Evolutionary conservation across 2,797 vertebrate genomes (phyloP).

Genomic region (Chloroceryle inda): DNA sequence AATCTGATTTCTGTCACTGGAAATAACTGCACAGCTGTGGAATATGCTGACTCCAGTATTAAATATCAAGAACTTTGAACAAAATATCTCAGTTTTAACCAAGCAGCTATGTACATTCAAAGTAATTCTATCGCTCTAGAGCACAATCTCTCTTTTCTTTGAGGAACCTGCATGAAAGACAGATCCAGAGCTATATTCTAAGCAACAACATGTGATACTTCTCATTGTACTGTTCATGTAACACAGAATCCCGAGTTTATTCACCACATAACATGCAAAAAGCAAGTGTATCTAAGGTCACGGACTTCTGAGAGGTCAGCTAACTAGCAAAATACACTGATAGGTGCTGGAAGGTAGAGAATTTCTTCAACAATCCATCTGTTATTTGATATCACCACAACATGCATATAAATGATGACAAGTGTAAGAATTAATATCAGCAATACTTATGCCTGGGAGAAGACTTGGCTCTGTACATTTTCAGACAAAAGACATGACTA

Average conservation of each 20-base stretch:
- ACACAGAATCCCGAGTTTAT: neutral
- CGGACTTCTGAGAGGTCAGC: neutral
- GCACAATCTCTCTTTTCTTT: neutral
- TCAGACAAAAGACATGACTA: neutral
- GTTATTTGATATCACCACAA: neutral
- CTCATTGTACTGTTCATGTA: no score
- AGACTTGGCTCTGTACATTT: neutral
- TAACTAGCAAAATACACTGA: neutral
- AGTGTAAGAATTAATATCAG: neutral
- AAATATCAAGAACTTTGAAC: neutral
- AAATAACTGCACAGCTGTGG: constrained; percentile 46
- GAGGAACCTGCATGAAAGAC: neutral
- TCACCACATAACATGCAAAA: neutral
- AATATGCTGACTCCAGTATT: neutral
- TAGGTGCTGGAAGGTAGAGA: fast-evolving
- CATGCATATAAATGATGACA: neutral
- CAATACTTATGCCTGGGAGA: neutral
- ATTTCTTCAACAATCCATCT: neutral
- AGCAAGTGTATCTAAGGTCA: neutral
- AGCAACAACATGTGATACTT: neutral
- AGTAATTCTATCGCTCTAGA: neutral
- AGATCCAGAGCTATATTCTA: neutral
- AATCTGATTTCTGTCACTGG: constrained; percentile 17
- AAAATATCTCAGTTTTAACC: neutral
- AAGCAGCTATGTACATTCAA: neutral